Percentiles rank a stretch among this genome's conserved stretches.
These are phyloP conservation scores for Myripristis murdjan DNA, from an alignment of 2,797 vertebrate genomes.

Conservation along the genomic window DNA sequence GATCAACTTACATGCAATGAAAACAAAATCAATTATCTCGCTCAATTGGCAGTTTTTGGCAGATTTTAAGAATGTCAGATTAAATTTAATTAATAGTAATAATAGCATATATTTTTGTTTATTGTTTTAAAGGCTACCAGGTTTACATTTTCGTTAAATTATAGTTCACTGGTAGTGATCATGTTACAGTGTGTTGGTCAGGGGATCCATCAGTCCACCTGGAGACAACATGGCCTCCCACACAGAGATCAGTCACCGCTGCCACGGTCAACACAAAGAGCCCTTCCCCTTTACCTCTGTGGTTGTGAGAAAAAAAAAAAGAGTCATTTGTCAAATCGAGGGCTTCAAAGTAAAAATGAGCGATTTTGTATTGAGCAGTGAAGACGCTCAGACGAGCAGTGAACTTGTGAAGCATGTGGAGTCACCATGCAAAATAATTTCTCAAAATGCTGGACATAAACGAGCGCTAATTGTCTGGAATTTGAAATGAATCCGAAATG, in stretches of 20 bases:
- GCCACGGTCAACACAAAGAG: slow-evolving; percentile 70
- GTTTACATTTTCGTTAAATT: background rate
- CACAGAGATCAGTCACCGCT: slow-evolving; percentile 83
- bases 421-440: background rate
- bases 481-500: background rate
- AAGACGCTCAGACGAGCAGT: too few relatives aligned
- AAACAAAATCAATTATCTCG: too few relatives aligned
- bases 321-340: too few relatives aligned
- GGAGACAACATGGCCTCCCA: slow-evolving; percentile 82
- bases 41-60: too few relatives aligned
- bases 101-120: background rate
- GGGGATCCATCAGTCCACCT: slow-evolving; percentile 83
- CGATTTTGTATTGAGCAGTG: too few relatives aligned
- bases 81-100: too few relatives aligned
- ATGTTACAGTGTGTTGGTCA: slow-evolving; percentile 83
- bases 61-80: too few relatives aligned
- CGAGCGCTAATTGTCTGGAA: background rate
- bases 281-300: slow-evolving; percentile 35
- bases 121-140: background rate
- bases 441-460: background rate
- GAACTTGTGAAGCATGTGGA: background rate
- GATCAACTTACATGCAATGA: too few relatives aligned
- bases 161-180: slow-evolving; percentile 78
- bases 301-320: background rate
- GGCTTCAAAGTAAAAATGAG: background rate